Evolutionary conservation across 2,888 invertebrate genomes (phyloP).

Genomic region (Cistogaster globosa): DNA sequence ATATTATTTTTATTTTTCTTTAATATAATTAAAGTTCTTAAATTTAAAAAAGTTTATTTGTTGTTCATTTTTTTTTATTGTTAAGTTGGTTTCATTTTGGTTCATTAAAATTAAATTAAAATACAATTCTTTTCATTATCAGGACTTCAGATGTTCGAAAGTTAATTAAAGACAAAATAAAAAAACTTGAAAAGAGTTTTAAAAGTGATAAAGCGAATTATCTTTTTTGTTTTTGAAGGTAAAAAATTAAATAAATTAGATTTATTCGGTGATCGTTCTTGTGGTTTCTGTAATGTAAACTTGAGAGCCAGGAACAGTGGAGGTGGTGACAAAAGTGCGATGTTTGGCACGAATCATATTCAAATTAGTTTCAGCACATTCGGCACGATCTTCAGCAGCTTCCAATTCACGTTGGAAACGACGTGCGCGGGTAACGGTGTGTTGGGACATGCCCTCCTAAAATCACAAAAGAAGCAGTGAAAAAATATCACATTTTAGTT

Average conservation of each 20-base stretch:
- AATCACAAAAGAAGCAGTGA: conserved; percentile 46
- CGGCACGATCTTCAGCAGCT: conserved; percentile 98
- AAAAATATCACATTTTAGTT: background rate
- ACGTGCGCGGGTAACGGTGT: conserved; percentile 96
- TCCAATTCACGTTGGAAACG: conserved; percentile 99
- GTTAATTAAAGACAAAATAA: background rate
- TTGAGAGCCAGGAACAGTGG: conserved; percentile 95
- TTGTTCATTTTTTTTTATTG: conserved; percentile 78
- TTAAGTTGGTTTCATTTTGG: conserved; percentile 34
- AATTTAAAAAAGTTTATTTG: conserved; percentile 74
- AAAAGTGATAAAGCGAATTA: conserved; percentile 56
- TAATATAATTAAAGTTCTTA: conserved; percentile 68
- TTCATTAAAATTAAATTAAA: conserved; percentile 76
- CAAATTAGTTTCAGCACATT: conserved; percentile 96
- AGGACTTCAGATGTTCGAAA: conserved; percentile 38
- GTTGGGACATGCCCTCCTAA: conserved; percentile 95
- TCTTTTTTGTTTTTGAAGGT: conserved; percentile 64
- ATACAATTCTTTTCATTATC: conserved; percentile 75
- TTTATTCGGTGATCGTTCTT: conserved; percentile 84
- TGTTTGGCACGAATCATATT: conserved; percentile 98
- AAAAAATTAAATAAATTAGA: conserved; percentile 66
- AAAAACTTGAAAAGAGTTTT: conserved; percentile 62
- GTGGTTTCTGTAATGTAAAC: conserved; percentile 94
- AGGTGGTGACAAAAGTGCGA: conserved; percentile 98
- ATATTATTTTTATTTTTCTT: conserved; percentile 19